Base-by-base conservation (phyloP, 2,113 vertebrate genomes). In the Chlorocebus sabaeus region DNA sequence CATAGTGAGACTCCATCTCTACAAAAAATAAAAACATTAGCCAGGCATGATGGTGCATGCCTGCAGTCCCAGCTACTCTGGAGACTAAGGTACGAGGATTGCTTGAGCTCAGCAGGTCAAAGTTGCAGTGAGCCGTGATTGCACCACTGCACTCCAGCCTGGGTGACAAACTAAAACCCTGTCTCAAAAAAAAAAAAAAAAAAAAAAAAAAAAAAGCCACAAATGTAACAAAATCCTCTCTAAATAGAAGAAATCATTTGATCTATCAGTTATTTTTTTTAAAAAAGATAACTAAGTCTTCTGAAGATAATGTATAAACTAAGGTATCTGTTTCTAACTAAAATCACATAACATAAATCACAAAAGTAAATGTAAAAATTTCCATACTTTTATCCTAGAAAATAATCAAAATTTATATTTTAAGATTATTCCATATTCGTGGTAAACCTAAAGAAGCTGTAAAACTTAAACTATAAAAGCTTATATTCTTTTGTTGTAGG, bases 381-480 rank as follows among this genome's bases (percentile, higher is more conserved):
- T 83, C 11, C 38, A 68, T 7, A 70, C 3, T 50, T 30, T 85
- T 57, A 83, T 79, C 8, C 70, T 38, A 80, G 22, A 8, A 95
- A 78, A 84, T 45, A 73, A 78, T 57, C 25, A 7, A 75, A 89
- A 89, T 67, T 80, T 27, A 20, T 59, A 93, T 93, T 87, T 97
- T 76, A 96, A 70, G 6, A 90, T 78, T 67, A 72, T 22, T 30
- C 11, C 27, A 80, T 73, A 91, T 57, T 94, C 12, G 64, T 43
- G 3, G 12, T 67, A 87, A 93, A 72, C 50, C 70, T 80, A 89
- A 87, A 55, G 35, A 89, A 70, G 13, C 5, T 50, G 8, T 92
- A 95, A 82, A 91, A 89, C 16, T 67, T 52, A 92, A 75, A 81
- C 14, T 38, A 90, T 96, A 76, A 90, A 93, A 86, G 25, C 14